Evolutionary conservation across 2,888 invertebrate species (phyloP), one percentile per base, ranked within the genome.

Genomic region (Drosophila macrospina): DNA sequence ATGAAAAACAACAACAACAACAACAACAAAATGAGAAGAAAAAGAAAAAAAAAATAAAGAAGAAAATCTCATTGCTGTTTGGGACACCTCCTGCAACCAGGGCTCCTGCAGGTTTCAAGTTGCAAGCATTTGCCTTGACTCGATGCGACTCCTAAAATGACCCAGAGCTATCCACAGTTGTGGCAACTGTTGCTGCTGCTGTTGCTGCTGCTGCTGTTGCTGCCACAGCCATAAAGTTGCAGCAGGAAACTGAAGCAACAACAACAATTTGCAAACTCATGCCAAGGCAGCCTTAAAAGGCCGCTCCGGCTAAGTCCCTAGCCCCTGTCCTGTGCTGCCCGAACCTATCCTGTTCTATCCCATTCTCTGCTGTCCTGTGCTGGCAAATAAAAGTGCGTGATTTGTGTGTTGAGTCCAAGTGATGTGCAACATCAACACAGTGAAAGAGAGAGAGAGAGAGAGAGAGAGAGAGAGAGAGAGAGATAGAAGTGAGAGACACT

Each of bases 211-310:
- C 28, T 28, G 50, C 44, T 52, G 52, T 51, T 15, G 63, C 56
- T 64, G 74, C 50, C 68, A 80, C 66, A 73, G 68, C 82, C 86
- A 83, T 83, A 83, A 86, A 83, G 75, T 75, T 86, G 78, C 86
- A 78, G 80, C 82, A 83, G 82, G 85, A 82, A 82, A 82, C 82
- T 68, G 65, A 77, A 48, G 63, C 78, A 65, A 51, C 65, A 62
- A 50, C 72, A 84, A 86, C 86, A 86, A 86, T 83, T 78, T 88
- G 83, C 84, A 85, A 84, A 84, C 86, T 85, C 85, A 85, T 86
- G 82, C 68, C 74, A 80, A 32, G 68, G 82, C 82, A 84, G 78
- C 83, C 83, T 86, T 84, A 83, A 86, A 84, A 84, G 80, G 84
- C 84, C 81, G 50, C 60, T 61, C 24, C 34, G 37, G 10, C 50